These are phyloP conservation scores for Perdita meconis DNA, from an alignment of 2,888 invertebrate genomes.

Conservation along the genomic window DNA sequence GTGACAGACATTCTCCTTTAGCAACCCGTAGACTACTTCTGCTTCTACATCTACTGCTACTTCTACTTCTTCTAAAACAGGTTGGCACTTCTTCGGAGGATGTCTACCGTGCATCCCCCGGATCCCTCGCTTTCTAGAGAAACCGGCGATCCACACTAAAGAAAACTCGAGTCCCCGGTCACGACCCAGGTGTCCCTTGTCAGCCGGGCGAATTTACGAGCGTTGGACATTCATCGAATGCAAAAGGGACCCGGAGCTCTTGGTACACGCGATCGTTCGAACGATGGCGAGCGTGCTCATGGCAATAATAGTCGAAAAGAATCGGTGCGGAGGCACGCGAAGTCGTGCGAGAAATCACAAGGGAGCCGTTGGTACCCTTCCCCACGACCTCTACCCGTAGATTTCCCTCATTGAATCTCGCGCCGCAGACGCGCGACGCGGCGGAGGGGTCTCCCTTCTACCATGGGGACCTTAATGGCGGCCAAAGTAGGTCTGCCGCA, in stretches of 20 bases:
- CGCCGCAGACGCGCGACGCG: constrained; percentile 7
- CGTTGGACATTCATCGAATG: not conserved
- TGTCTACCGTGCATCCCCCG: not conserved
- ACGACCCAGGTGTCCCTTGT: not conserved
- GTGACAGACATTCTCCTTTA: too few species aligned
- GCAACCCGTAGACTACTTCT: too few species aligned
- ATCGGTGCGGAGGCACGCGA: constrained; percentile 27
- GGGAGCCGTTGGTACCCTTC: constrained; percentile 40
- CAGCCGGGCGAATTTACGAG: not conserved
- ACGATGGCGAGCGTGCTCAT: constrained; percentile 4
- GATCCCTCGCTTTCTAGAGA: constrained; percentile 1
- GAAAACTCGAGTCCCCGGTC: constrained; percentile 12
- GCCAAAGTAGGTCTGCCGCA: constrained; percentile 78
- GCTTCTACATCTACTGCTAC: too few species aligned
- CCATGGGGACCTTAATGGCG: constrained; percentile 74
- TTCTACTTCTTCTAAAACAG: too few species aligned
- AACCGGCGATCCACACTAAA: constrained; percentile 1
- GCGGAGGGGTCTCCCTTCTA: constrained; percentile 47
- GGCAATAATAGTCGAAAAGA: constrained; percentile 44
- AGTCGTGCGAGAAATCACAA: constrained; percentile 69
- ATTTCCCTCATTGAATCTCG: constrained; percentile 63
- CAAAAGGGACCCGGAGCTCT: not conserved
- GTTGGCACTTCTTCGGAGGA: not conserved
- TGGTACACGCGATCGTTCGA: constrained; percentile 1
- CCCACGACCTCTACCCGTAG: constrained; percentile 40